Percentiles rank a stretch among this genome's conserved stretches.
Evolutionary conservation across 2,113 vertebrate genomes (phyloP).

Genomic region (Prochilodus magdalenae): DNA sequence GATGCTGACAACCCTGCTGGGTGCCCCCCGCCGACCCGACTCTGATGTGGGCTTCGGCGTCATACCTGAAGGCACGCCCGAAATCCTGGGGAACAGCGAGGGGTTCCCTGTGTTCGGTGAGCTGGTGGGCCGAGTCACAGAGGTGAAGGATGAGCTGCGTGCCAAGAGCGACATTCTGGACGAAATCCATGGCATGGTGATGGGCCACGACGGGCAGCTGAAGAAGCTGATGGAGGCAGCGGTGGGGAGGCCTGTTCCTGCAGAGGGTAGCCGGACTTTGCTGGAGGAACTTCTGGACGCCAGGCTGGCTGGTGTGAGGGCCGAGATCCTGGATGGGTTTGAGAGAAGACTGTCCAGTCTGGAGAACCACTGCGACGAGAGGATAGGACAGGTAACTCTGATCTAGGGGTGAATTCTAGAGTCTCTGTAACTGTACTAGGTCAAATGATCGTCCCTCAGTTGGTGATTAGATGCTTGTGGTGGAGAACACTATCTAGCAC

Average conservation of each 20-base stretch:
- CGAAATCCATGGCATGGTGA: constrained; percentile 89
- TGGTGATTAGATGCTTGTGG: too few species aligned
- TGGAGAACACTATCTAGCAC: too few species aligned
- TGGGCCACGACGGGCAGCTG: constrained; percentile 91
- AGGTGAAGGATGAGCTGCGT: constrained; percentile 88
- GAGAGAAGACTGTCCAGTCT: constrained; percentile 86
- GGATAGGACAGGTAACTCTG: constrained; percentile 80
- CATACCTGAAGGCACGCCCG: constrained; percentile 83
- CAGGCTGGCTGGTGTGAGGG: constrained; percentile 80
- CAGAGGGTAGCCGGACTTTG: constrained; percentile 73
- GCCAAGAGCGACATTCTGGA: constrained; percentile 88
- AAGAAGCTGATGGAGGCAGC: constrained; percentile 84
- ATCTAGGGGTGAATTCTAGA: too few species aligned
- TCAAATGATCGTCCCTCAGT: too few species aligned
- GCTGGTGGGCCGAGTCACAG: constrained; percentile 86
- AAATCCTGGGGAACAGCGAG: constrained; percentile 77
- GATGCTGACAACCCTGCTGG: constrained; percentile 82
- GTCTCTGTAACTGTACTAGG: too few species aligned
- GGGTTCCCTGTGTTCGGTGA: constrained; percentile 80
- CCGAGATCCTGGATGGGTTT: constrained; percentile 88
- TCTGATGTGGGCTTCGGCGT: constrained; percentile 83
- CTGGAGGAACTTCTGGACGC: constrained; percentile 85
- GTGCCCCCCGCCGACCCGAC: constrained; percentile 70
- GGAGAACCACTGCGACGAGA: constrained; percentile 84
- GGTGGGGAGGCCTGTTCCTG: constrained; percentile 76